A percentile compares a stretch with the other conserved stretches of the same genome.
Conservation (phyloP, 2,797 vertebrate genomes). For the Oceanodroma leucorhoa region DNA sequence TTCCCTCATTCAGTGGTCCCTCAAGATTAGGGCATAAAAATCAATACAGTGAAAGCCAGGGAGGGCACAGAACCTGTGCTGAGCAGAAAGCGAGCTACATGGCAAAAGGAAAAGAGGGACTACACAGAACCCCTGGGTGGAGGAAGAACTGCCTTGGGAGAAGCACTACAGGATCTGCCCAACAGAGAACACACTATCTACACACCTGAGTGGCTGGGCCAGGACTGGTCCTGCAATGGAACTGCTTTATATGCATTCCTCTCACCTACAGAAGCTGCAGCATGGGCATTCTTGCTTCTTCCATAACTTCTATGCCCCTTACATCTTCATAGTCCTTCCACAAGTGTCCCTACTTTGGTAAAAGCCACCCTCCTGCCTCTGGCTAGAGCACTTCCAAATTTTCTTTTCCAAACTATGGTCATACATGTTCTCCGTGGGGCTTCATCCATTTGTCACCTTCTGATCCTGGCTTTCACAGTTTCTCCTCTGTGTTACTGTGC, state of each 20-base stretch:
- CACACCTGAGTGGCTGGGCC: background rate
- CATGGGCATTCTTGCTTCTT: background rate
- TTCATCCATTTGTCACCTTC: background rate
- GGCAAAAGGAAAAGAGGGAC: background rate
- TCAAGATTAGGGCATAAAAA: background rate
- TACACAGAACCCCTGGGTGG: background rate
- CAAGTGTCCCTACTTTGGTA: background rate
- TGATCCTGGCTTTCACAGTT: background rate
- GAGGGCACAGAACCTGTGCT: background rate
- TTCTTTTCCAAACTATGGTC: background rate
- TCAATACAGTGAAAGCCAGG: background rate
- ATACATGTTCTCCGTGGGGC: background rate
- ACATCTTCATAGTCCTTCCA: background rate
- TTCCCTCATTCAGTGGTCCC: background rate
- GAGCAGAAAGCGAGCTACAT: background rate
- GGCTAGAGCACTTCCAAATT: background rate
- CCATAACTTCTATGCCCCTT: background rate
- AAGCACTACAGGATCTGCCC: background rate
- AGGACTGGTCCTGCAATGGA: background rate
- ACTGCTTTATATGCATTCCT: background rate
- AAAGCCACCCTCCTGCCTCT: background rate
- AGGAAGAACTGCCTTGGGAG: background rate
- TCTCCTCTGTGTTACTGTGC: background rate
- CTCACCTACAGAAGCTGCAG: background rate
- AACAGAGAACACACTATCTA: background rate